phyloP scores from a whole-genome alignment of 2,113 vertebrate species.

The Osmerus mordax region DNA sequence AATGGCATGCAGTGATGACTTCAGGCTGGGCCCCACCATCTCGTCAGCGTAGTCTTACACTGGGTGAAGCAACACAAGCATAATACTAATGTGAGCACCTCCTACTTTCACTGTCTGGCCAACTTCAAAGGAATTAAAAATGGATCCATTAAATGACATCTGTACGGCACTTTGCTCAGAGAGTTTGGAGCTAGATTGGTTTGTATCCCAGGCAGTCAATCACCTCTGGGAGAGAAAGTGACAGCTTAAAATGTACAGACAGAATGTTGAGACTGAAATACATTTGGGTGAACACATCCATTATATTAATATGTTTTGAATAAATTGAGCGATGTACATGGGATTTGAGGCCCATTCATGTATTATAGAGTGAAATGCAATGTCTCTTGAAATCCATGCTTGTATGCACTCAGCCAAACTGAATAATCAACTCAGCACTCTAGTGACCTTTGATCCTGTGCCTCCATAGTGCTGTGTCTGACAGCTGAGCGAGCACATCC shows the following conservation, averaged over 20 bases:
- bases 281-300: background rate
- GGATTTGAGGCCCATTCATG: background rate
- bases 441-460: slow-evolving; percentile 50
- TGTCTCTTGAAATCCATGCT: slow-evolving; percentile 1
- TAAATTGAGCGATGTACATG: background rate
- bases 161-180: slow-evolving; percentile 28
- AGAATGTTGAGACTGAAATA: too few species aligned
- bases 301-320: background rate
- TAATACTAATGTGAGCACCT: slow-evolving; percentile 48
- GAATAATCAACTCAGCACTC: slow-evolving; percentile 49
- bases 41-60: slow-evolving; percentile 50
- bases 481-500: background rate
- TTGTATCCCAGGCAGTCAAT: background rate
- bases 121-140: slow-evolving; percentile 51
- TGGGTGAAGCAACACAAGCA: slow-evolving; percentile 54
- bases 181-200: background rate
- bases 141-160: slow-evolving; percentile 48
- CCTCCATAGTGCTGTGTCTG: too few species aligned
- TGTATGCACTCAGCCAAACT: slow-evolving; percentile 16
- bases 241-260: background rate
- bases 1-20: slow-evolving; percentile 52
- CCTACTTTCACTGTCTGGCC: slow-evolving; percentile 25
- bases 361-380: slow-evolving; percentile 6
- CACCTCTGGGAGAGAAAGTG: background rate
- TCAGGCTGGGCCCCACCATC: slow-evolving; percentile 49